Percentiles rank a stretch among this genome's conserved stretches.
These are phyloP conservation scores for Netelia melanura DNA, from an alignment of 2,888 invertebrate genomes.

Conservation along the genomic window DNA sequence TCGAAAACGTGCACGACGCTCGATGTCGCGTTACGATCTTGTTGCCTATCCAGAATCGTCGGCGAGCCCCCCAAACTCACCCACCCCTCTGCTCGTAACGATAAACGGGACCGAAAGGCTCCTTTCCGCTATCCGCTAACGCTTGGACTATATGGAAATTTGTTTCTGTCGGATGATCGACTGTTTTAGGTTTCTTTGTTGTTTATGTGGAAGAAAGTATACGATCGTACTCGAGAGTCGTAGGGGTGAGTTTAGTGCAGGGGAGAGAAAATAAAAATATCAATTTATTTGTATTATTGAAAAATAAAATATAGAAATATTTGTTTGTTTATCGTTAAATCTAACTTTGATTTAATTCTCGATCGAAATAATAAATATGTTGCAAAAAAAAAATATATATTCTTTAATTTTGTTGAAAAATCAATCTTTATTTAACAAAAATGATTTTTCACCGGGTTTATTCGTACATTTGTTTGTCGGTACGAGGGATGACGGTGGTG, in stretches of 20 bases:
- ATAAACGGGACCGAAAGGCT: slow-evolving; percentile 46
- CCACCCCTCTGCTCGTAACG: too few relatives aligned
- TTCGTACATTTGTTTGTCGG: neutral
- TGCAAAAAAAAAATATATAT: too few relatives aligned
- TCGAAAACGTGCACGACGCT: neutral
- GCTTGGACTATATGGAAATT: slow-evolving; percentile 20
- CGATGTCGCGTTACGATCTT: neutral
- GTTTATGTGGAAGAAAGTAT: neutral
- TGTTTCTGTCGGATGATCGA: neutral
- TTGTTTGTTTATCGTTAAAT: too few relatives aligned
- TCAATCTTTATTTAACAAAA: neutral
- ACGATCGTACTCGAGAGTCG: neutral
- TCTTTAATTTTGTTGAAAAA: neutral
- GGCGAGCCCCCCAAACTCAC: neutral
- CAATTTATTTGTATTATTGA: too few relatives aligned
- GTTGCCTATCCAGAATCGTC: slow-evolving; percentile 19
- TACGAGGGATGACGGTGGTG: too few relatives aligned
- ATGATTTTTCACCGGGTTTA: neutral
- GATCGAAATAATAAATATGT: neutral
- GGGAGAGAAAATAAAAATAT: too few relatives aligned
- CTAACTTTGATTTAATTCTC: neutral
- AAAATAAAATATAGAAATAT: too few relatives aligned
- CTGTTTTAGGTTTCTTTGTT: neutral
- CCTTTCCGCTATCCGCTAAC: slow-evolving; percentile 53
- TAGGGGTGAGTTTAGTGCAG: too few relatives aligned